Conservation (phyloP, 2,888 invertebrate species). For the Drosophila prostipennis region DNA sequence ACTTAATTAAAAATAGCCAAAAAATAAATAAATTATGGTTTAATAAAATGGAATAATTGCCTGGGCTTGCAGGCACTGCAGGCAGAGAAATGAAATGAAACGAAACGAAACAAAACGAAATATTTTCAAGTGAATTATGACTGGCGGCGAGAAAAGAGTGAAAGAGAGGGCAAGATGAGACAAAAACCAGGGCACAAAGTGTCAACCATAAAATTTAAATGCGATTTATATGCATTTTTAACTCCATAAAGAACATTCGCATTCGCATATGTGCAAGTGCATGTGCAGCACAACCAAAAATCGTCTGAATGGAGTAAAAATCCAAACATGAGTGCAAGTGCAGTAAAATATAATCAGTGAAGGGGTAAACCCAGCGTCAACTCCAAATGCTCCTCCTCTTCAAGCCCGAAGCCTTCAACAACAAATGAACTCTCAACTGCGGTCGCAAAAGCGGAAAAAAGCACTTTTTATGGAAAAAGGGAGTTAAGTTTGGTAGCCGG, state of each 20-base stretch:
- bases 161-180: slow-evolving; percentile 1
- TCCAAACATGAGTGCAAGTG: slow-evolving; percentile 1
- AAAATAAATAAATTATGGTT: slow-evolving; percentile 50
- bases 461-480: neutral
- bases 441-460: slow-evolving; percentile 5
- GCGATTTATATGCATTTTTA: slow-evolving; percentile 60
- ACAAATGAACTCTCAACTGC: slow-evolving; percentile 36
- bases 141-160: neutral
- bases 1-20: slow-evolving; percentile 67
- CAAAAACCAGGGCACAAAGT: slow-evolving; percentile 29
- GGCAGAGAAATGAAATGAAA: no score
- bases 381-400: slow-evolving; percentile 7
- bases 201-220: slow-evolving; percentile 54
- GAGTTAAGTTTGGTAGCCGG: neutral
- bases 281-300: slow-evolving; percentile 9
- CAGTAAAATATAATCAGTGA: slow-evolving; percentile 18
- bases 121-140: slow-evolving; percentile 29
- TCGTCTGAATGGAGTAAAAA: slow-evolving; percentile 1
- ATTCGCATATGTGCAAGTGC: slow-evolving; percentile 6
- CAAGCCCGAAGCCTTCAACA: slow-evolving; percentile 20
- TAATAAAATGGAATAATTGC: slow-evolving; percentile 43
- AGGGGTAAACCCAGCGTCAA: slow-evolving; percentile 5
- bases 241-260: slow-evolving; percentile 25
- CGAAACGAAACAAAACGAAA: slow-evolving; percentile 3
- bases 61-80: slow-evolving; percentile 4